Evolutionary conservation across 2,113 vertebrate genomes (phyloP), one percentile per base, ranked within the genome.

Genomic region (Alaudala cheleensis): DNA sequence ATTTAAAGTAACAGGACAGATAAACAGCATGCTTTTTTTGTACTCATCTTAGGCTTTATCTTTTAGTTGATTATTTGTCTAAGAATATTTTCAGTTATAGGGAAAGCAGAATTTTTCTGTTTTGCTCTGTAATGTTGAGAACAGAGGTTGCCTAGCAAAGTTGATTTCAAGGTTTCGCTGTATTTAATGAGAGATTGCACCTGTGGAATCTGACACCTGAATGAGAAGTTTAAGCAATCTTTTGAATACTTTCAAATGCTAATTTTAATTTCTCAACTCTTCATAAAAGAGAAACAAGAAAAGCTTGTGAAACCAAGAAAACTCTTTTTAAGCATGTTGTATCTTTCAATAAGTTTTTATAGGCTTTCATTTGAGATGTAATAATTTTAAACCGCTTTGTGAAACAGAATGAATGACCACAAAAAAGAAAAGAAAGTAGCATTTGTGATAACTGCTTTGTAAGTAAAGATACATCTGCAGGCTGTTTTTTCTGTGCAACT

Each of bases 221-320:
- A 95, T 83, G 96, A 91, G 86, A 51, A 96, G 90, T 95, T 98
- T 88, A 97, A 92, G 95, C 86, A 87, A 94, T 88, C 91, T 97
- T 97, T 96, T 97, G 93, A 98, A 97, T 97, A 96, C 97, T 98
- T 98, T 98, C 98, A 98, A 98, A 98, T 97, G 95, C 98, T 98
- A 98, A 98, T 98, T 98, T 98, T 98, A 97, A 98, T 98, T 96
- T 98, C 90, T 96, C 94, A 97, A 72, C 57, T 94, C 91, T 96
- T 96, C 96, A 72, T 97, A 97, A 98, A 98, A 97, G 96, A 98
- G 98, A 98, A 98, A 98, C 98, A 98, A 98, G 97, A 98, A 98
- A 97, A 97, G 93, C 97, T 96, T 98, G 90, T 98, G 98, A 98
- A 98, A 98, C 98, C 96, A 98, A 98, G 98, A 98, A 94, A 91